Percentiles rank a stretch among this genome's conserved stretches.
phyloP scores from a whole-genome alignment of 1,140 invertebrate species.

The Pseudomyrmex pallidus region DNA sequence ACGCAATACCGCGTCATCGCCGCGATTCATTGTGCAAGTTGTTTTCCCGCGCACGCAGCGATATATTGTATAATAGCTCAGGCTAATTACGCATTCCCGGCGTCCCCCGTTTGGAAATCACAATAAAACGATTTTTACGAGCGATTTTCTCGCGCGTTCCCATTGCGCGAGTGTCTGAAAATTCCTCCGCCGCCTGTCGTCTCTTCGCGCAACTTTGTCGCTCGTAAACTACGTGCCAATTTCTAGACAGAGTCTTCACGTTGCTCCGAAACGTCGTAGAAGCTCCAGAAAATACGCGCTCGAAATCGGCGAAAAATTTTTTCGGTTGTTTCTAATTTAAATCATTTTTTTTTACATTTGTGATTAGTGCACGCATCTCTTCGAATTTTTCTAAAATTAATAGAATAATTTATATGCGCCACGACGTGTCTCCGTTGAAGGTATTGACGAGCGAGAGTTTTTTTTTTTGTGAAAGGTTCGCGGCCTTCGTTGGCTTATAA shows the following conservation, averaged over 20 bases:
- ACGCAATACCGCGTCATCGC: neutral
- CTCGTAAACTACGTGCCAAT: neutral
- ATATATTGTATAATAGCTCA: slow-evolving; percentile 14
- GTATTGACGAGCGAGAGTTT: neutral
- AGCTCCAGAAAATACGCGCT: neutral
- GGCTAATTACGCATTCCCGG: slow-evolving; percentile 14
- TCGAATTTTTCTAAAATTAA: neutral
- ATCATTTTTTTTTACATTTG: no score
- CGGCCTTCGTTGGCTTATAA: slow-evolving; percentile 7
- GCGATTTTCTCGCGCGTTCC: slow-evolving; percentile 12
- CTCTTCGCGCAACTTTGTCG: no score
- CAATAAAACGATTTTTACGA: slow-evolving; percentile 38
- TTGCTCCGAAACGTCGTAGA: neutral
- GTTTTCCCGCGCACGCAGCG: neutral
- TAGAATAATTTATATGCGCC: neutral
- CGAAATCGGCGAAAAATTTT: neutral
- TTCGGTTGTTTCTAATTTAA: neutral
- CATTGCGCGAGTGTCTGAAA: slow-evolving; percentile 8
- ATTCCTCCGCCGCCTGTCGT: neutral
- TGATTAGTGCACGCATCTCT: no score
- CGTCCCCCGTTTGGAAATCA: neutral
- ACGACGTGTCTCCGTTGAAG: neutral
- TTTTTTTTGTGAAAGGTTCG: neutral
- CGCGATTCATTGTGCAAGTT: slow-evolving; percentile 9
- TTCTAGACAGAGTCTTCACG: neutral